phyloP scores from a whole-genome alignment of 2,888 invertebrate genomes.

The Orthosia incerta region DNA sequence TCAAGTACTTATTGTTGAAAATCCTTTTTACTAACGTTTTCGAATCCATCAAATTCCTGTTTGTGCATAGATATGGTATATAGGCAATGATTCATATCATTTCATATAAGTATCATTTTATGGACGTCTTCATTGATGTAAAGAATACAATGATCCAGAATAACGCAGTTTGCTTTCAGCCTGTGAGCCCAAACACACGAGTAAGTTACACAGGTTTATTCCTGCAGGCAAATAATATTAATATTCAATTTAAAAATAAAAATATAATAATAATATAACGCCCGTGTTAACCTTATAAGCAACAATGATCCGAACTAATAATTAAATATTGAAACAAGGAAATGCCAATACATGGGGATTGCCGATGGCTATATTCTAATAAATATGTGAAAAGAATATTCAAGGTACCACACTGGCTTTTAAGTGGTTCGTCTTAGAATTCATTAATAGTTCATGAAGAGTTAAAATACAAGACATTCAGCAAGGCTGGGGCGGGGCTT shows the following conservation, averaged over 20 bases:
- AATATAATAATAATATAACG: not conserved
- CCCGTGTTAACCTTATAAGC: not conserved
- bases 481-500: not conserved
- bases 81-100: not conserved
- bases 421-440: not conserved
- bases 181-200: not conserved
- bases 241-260: not conserved
- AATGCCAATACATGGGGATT: not conserved
- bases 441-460: not conserved
- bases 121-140: not conserved
- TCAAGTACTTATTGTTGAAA: not conserved
- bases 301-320: slow-evolving; percentile 2
- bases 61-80: too few species aligned
- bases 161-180: not conserved
- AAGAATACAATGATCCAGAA: not conserved
- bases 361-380: not conserved
- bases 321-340: slow-evolving; percentile 2
- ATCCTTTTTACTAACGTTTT: not conserved
- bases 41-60: too few species aligned
- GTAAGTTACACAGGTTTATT: not conserved
- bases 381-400: not conserved
- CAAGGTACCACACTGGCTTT: too few species aligned
- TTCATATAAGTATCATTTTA: too few species aligned
- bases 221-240: not conserved
- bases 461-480: not conserved